Base-by-base conservation (phyloP, 1,140 invertebrate genomes). In the Leptoteleia sp. region DNA sequence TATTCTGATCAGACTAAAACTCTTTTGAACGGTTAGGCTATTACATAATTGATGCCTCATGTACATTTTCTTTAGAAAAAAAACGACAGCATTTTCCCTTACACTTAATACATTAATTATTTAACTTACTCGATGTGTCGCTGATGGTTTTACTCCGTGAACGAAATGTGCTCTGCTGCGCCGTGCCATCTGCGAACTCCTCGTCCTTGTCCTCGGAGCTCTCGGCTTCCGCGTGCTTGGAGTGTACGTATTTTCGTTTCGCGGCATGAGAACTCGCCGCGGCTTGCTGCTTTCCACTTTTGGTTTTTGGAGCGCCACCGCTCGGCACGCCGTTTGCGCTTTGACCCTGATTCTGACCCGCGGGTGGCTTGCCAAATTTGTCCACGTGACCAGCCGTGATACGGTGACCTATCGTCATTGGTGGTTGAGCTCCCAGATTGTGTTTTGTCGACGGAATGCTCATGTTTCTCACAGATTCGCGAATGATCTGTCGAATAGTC, bases 391-490 rank as follows among this genome's bases (percentile, higher is more conserved):
- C 83, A 0, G 82, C 83, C 1, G 87, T 86, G 85, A 89, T 88
- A 0, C 88, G 85, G 11, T 83, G 83, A 0, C 86, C 75, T 40
- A 89, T 83, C 37, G 86, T 84, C 81, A 90, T 89, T 15, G 87
- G 65, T 17, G 86, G 82, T 43, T 89, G 88, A 27, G 31, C 42
- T 1, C 70, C 81, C 1, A 89, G 16, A 54, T 92, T 94, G 79
- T 77, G 57, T 35, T 94, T 94, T 25, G 93, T 94, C 67, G 93
- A 93, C 64, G 96, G 96, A 89, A 98, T 95, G 82, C 94, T 96
- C 96, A 97, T 98, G 83, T 97, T 97, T 76, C 96, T 92, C 7
- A 98, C 96, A 59, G 95, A 96, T 88, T 99, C 97, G 57, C 97
- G 92, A 70, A 99, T 99, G 35, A 98, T 98, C 90, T 98, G 97